These are phyloP conservation scores for Phrynosoma blainvillii DNA, from an alignment of 2,113 vertebrate genomes.

Conservation along the genomic window DNA sequence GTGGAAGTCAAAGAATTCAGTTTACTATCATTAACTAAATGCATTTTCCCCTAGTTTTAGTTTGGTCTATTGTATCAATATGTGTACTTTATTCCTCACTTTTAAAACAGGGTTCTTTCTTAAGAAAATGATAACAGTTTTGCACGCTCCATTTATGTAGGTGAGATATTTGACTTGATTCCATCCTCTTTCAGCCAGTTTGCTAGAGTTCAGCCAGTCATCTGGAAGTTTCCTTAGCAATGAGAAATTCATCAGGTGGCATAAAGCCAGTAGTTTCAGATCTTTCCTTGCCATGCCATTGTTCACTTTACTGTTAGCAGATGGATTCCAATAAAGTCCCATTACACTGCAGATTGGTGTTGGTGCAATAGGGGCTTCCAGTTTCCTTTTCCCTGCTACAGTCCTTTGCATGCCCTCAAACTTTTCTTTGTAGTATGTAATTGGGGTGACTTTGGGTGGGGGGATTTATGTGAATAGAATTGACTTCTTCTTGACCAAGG, in stretches of 20 bases:
- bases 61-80: background rate
- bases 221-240: background rate
- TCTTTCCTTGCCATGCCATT: too few relatives aligned
- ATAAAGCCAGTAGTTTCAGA: background rate
- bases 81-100: background rate
- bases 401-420: background rate
- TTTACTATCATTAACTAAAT: background rate
- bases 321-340: background rate
- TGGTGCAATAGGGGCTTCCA: background rate
- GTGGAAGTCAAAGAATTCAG: background rate
- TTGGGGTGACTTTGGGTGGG: background rate
- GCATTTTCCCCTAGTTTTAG: background rate
- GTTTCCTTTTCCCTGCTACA: background rate
- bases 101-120: conserved; percentile 6
- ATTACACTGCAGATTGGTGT: background rate
- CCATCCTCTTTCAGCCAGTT: background rate
- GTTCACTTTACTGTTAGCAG: background rate
- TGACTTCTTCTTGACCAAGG: too few relatives aligned
- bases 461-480: background rate
- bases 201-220: background rate
- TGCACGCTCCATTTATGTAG: conserved; percentile 4
- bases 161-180: conserved; percentile 3
- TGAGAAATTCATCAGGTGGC: conserved; percentile 1
- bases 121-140: background rate
- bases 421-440: background rate